A percentile compares a stretch with the other conserved stretches of the same genome.
These are phyloP conservation scores for Podotricha telesiphe DNA, from an alignment of 2,888 invertebrate species.

Conservation along the genomic window DNA sequence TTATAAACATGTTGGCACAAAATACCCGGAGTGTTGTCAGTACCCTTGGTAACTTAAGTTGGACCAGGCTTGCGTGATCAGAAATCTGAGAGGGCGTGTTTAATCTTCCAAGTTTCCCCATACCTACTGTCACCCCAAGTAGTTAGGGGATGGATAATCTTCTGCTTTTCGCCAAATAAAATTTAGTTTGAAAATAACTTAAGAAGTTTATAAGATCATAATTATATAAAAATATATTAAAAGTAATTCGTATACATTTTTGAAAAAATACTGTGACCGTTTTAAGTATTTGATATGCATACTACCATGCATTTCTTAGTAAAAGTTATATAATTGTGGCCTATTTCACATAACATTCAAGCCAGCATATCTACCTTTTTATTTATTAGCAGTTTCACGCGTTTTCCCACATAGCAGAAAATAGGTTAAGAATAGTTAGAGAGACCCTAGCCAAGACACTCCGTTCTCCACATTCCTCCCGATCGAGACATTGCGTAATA, in stretches of 20 bases:
- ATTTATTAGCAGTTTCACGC: too few species aligned
- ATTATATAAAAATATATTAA: not conserved
- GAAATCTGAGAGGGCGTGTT: constrained; percentile 44
- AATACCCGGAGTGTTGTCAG: constrained; percentile 34
- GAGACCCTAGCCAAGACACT: too few species aligned
- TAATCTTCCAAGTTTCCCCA: constrained; percentile 44
- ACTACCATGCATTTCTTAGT: too few species aligned
- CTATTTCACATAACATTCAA: too few species aligned
- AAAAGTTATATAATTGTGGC: too few species aligned
- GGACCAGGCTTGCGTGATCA: constrained; percentile 45
- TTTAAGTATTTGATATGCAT: not conserved
- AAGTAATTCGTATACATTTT: not conserved
- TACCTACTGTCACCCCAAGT: constrained; percentile 38
- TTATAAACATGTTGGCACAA: constrained; percentile 37
- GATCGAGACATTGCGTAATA: too few species aligned
- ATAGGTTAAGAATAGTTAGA: too few species aligned
- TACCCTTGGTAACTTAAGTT: constrained; percentile 36
- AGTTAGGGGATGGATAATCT: constrained; percentile 38
- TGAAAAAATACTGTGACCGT: not conserved
- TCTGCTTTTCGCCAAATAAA: constrained; percentile 14
- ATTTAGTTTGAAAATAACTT: constrained; percentile 8
- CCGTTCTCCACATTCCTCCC: too few species aligned
- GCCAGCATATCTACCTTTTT: too few species aligned
- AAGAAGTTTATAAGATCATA: not conserved
- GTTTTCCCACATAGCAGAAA: too few species aligned